Percentiles rank a stretch among this genome's conserved stretches.
These are phyloP conservation scores for Andrena cerasifolii DNA, from an alignment of 1,140 invertebrate genomes.

Conservation along the genomic window DNA sequence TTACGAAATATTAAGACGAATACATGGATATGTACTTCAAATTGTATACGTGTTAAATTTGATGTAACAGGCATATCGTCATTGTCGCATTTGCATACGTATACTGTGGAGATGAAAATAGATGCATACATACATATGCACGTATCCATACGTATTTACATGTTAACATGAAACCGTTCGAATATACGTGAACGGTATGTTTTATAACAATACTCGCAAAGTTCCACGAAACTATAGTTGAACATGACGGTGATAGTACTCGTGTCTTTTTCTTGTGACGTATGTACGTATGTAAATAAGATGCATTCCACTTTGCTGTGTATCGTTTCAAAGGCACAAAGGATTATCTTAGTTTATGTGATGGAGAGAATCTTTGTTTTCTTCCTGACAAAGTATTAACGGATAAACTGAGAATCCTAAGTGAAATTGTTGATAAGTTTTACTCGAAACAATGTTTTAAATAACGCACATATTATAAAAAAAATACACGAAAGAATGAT, in stretches of 20 bases:
- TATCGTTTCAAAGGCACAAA: too few relatives aligned
- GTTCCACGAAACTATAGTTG: neutral
- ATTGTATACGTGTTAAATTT: conserved; percentile 40
- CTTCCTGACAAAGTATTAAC: too few relatives aligned
- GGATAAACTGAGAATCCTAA: too few relatives aligned
- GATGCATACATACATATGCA: neutral
- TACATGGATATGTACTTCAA: neutral
- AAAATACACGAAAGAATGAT: too few relatives aligned
- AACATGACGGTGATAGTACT: neutral
- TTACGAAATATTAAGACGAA: neutral
- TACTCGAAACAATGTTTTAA: too few relatives aligned
- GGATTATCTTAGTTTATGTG: too few relatives aligned
- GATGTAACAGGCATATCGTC: conserved; percentile 49
- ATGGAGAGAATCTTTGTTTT: too few relatives aligned
- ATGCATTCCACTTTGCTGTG: neutral
- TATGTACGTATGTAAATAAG: neutral
- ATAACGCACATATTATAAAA: too few relatives aligned
- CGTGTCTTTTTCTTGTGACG: neutral
- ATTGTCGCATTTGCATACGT: conserved; percentile 20
- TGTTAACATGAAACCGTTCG: neutral
- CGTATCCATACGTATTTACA: conserved; percentile 25
- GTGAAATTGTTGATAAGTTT: too few relatives aligned
- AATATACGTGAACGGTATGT: neutral
- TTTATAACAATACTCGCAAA: neutral
- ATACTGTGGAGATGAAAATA: conserved; percentile 10